Evolutionary conservation across 53 echinoderm and acorn worm species (phyloP).

Genomic region (Patiria pectinifera): DNA sequence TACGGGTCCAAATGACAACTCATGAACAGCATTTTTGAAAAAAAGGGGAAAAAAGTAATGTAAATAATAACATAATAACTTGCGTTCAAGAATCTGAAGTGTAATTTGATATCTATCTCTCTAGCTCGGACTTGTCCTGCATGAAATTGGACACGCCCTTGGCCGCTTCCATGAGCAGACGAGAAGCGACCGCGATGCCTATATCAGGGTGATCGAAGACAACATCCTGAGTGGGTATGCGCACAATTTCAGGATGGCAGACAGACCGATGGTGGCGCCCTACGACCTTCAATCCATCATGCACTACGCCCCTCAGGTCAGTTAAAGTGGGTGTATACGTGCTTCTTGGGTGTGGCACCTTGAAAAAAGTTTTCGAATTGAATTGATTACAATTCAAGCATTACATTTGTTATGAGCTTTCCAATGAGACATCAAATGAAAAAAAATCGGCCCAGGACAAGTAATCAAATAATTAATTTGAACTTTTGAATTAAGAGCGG

Average conservation of each 20-base stretch:
- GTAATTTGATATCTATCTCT: not conserved
- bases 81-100: not conserved
- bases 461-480: too few relatives aligned
- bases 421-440: too few relatives aligned
- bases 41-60: too few relatives aligned
- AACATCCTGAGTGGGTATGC: slow-evolving; percentile 42
- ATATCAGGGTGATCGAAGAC: slow-evolving; percentile 27
- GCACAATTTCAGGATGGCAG: slow-evolving; percentile 42
- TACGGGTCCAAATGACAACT: too few relatives aligned
- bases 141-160: slow-evolving; percentile 64
- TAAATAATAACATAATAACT: too few relatives aligned
- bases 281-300: slow-evolving; percentile 65
- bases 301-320: slow-evolving; percentile 58
- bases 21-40: too few relatives aligned
- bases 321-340: not conserved
- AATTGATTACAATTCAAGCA: too few relatives aligned
- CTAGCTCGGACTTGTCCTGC: slow-evolving; percentile 41
- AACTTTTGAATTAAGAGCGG: too few relatives aligned
- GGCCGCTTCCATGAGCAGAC: slow-evolving; percentile 68
- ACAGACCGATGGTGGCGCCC: not conserved
- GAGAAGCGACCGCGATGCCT: slow-evolving; percentile 52
- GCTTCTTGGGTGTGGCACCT: too few relatives aligned
- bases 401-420: too few relatives aligned
- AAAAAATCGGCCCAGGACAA: too few relatives aligned
- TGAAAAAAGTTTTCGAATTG: not conserved